Evolutionary conservation across 2,113 vertebrate species (phyloP).

Genomic region (Collichthys lucidus): DNA sequence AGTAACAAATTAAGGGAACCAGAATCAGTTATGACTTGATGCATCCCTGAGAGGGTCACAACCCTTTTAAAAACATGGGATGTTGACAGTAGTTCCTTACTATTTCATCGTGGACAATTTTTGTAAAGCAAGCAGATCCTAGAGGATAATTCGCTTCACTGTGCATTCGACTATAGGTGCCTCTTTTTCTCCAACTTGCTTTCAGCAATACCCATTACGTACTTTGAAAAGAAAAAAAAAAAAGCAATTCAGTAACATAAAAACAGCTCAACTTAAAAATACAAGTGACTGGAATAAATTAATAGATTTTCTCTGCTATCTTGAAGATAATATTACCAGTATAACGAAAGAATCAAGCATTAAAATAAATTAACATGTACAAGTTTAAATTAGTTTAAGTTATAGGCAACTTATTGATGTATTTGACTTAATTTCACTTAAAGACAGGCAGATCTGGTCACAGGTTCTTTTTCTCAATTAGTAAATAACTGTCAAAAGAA

Average conservation of each 20-base stretch:
- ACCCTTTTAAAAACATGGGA: conserved; percentile 67
- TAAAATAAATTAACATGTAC: conserved; percentile 86
- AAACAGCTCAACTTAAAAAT: conserved; percentile 55
- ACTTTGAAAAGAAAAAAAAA: conserved; percentile 26
- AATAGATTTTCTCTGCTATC: conserved; percentile 68
- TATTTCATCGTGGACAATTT: conserved; percentile 48
- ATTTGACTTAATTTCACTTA: conserved; percentile 65
- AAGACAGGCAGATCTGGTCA: conserved; percentile 73
- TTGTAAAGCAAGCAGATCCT: conserved; percentile 55
- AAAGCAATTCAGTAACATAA: conserved; percentile 72
- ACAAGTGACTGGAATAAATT: conserved; percentile 76
- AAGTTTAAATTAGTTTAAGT: conserved; percentile 84
- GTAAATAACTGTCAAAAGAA: conserved; percentile 63
- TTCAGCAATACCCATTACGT: conserved; percentile 49
- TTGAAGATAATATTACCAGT: conserved; percentile 50
- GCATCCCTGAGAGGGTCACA: conserved; percentile 83
- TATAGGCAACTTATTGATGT: conserved; percentile 76
- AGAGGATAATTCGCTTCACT: conserved; percentile 38
- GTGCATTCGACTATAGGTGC: conserved; percentile 51
- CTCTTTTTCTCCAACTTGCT: conserved; percentile 42
- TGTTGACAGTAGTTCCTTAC: conserved; percentile 64
- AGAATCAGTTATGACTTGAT: conserved; percentile 71
- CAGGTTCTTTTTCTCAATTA: conserved; percentile 63
- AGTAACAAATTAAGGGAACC: conserved; percentile 59
- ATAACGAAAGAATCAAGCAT: conserved; percentile 74